Evolutionary conservation across 2,888 invertebrate species (phyloP).

Genomic region (Drosophila subquinaria): DNA sequence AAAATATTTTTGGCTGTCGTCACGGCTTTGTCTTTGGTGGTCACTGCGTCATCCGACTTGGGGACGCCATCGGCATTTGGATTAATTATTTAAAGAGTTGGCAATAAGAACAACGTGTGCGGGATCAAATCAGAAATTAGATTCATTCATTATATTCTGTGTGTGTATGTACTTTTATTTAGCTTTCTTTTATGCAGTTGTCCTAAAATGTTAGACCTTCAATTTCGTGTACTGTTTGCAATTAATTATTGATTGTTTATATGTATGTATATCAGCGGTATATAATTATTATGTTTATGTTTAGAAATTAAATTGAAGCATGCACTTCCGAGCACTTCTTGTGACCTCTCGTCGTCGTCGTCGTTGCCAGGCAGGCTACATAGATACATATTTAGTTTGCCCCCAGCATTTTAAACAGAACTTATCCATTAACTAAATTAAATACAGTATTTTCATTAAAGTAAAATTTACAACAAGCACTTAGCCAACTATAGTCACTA

Average conservation of each 20-base stretch:
- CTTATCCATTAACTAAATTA: conserved; percentile 75
- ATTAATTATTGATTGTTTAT: conserved; percentile 25
- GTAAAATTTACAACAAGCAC: conserved; percentile 75
- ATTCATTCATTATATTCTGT: background rate
- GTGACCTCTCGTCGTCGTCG: conserved; percentile 13
- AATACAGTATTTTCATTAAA: conserved; percentile 68
- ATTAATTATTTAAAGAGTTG: conserved; percentile 13
- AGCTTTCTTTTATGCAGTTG: conserved; percentile 60
- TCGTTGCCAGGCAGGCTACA: background rate
- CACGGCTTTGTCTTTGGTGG: conserved; percentile 56
- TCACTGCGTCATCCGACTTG: conserved; percentile 69
- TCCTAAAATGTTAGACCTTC: conserved; percentile 48
- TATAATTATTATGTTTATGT: conserved; percentile 22
- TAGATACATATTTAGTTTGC: background rate
- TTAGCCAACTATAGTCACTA: conserved; percentile 21
- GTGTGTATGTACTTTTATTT: conserved; percentile 47
- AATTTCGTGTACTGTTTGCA: conserved; percentile 44
- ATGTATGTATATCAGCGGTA: conserved; percentile 31
- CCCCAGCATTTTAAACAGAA: conserved; percentile 47
- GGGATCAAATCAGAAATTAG: conserved; percentile 16
- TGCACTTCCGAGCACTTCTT: conserved; percentile 30
- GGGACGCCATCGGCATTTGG: conserved; percentile 68
- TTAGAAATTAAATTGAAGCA: conserved; percentile 26
- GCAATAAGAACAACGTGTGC: background rate
- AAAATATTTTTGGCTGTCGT: conserved; percentile 75